Conservation (phyloP, 2,888 invertebrate species). For the Melieria omissa region DNA sequence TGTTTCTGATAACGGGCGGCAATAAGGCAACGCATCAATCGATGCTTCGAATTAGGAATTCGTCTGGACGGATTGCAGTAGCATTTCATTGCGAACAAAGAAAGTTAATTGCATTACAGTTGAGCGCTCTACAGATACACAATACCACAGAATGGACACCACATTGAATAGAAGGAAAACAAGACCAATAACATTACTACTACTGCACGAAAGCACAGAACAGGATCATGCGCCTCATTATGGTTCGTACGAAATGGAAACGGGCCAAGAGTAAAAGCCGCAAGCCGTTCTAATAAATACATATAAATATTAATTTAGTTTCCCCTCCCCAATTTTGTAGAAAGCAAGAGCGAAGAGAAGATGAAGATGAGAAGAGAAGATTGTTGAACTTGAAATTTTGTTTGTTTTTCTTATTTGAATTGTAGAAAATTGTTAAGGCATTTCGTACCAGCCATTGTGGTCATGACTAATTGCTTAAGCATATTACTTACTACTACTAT, state of each 20-base stretch:
- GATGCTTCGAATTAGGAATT: conserved; percentile 5
- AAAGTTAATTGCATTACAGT: conserved; percentile 18
- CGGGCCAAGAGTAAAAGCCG: neutral
- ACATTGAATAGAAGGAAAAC: neutral
- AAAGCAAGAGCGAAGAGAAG: neutral
- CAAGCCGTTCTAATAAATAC: neutral
- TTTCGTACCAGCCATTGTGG: conserved; percentile 31
- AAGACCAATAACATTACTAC: neutral
- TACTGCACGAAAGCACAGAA: neutral
- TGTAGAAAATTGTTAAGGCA: conserved; percentile 3
- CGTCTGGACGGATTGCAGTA: neutral
- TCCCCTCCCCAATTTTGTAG: neutral
- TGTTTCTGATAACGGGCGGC: conserved; percentile 4
- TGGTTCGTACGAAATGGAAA: conserved; percentile 15
- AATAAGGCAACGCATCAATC: neutral
- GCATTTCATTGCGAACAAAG: neutral
- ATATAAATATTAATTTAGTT: too few species aligned
- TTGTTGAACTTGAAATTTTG: conserved; percentile 6
- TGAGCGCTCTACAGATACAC: conserved; percentile 20
- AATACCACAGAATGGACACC: neutral
- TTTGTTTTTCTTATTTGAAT: conserved; percentile 17
- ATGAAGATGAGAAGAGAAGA: neutral
- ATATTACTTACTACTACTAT: conserved; percentile 14
- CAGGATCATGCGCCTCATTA: conserved; percentile 11
- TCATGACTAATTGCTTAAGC: conserved; percentile 10